These are phyloP conservation scores for Saxicola maurus DNA, from an alignment of 2,797 vertebrate species.

Conservation along the genomic window DNA sequence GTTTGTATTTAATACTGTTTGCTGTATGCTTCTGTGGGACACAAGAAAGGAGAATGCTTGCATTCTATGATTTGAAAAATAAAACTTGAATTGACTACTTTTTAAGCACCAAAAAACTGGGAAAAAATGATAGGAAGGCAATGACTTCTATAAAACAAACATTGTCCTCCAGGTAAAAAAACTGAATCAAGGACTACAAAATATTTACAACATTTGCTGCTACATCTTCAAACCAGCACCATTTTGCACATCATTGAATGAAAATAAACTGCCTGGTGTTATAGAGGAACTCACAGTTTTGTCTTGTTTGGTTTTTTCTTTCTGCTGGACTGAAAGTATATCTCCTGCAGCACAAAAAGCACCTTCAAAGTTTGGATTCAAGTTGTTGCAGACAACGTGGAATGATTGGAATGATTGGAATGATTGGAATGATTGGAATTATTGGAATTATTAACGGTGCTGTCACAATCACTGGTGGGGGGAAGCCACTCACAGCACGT, in stretches of 20 bases:
- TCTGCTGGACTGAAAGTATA: not conserved
- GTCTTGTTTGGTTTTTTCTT: too few species aligned
- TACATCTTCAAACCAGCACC: not conserved
- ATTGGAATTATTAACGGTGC: not conserved
- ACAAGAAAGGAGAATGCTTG: not conserved
- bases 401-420: not conserved
- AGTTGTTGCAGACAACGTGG: not conserved
- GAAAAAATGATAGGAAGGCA: not conserved
- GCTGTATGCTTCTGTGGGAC: not conserved
- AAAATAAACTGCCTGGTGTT: not conserved
- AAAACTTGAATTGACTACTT: not conserved
- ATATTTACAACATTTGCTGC: not conserved
- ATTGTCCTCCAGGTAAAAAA: not conserved
- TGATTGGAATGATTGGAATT: not conserved
- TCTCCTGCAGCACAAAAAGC: not conserved
- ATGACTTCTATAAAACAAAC: not conserved
- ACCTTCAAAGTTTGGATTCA: conserved; percentile 4
- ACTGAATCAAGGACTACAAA: not conserved
- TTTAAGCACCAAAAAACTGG: not conserved
- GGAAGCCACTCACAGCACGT: fast-evolving
- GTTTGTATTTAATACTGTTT: not conserved
- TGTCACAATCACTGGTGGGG: not conserved
- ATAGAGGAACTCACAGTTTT: not conserved
- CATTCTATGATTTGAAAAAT: not conserved
- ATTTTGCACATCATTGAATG: not conserved